Base-by-base conservation (phyloP, 2,888 invertebrate species). In the Lasioglossum marginatum region DNA sequence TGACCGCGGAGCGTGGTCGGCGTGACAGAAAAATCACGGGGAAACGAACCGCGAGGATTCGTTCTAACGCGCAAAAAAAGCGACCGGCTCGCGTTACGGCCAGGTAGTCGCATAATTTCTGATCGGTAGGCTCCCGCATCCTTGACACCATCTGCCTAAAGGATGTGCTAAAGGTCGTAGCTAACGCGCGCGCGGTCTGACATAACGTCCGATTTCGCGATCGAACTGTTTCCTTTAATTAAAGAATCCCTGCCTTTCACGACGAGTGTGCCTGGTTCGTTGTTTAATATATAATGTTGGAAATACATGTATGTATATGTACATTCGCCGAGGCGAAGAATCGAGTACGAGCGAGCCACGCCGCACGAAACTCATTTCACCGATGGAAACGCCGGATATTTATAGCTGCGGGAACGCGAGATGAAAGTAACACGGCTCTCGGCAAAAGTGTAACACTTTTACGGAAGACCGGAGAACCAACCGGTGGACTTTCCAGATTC, bases 71-170 rank as follows among this genome's bases (percentile, higher is more conserved):
- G 77, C 52, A 77, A 72, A 82, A 83, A 86, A 78, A 79, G 70
- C 79, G 77, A 79, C 60, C 85, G 81, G 66, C 76, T 84, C 73
- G 73, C 88, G 90, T 90, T 90, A 90, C 90, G 89, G 83, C 86
- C 86, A 83, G 88, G 81, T 85, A 82, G 81, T 52, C 83, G 87
- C 88, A 89, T 89, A 90, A 91, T 91, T 91, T 91, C 91, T 87
- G 87, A 91, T 91, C 87, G 82, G 83, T 43, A 45, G 77, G 80
- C 83, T 77, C 87, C 82, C 87, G 87, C 83, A 91, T 91, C 91
- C 91, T 91, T 91, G 91, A 91, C 91, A 91, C 91, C 90, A 79
- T 91, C 91, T 81, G 90, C 80, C 91, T 79, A 91, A 91, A 91
- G 91, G 91, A 91, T 91, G 91, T 89, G 66, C 89, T 73, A 91